Evolutionary conservation across 2,888 invertebrate genomes (phyloP), one percentile per base, ranked within the genome.

Genomic region (Amblyteles armatorius): DNA sequence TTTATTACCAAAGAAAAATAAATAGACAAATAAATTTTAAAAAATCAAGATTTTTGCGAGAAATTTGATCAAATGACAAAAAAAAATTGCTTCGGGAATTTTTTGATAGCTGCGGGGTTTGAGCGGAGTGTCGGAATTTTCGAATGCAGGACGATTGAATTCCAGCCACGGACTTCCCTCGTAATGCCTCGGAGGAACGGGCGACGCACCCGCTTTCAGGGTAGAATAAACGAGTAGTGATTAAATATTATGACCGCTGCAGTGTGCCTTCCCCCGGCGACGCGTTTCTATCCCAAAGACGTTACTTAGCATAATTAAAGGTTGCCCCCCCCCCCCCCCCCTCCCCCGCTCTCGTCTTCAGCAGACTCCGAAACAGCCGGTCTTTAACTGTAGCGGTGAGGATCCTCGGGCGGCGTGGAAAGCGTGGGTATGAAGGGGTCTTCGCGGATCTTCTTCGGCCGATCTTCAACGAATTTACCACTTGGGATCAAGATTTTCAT

Each of bases 261-360:
- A 90, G 91, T 90, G 88, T 89, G 60, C 60, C 76, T 72, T 52
- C 44, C 44, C 44, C 57, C 19, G 33, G 57, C 88, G 87, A 90
- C 88, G 88, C 89, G 88, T 89, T 88, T 87, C 86, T 90, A 89
- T 88, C 87, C 87, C 87, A 90, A 88, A 90, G 90, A 91, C 91
- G 91, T 92, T 92, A 93, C 93, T 93, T 93, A 93, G 92, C 90
- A 92, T 94, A 94, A 94, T 93, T 93, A 93, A 93, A 93, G 91
- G 90, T 91, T 88, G 87, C 82, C 89, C 83, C 87, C 78, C 26
- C 87, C 78, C 87, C 78, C 26, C 86, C 82, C 89, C 83, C 87
- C 78, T 13, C 87, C 78, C 87, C 78, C 26, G 11, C 26, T 50
- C 55, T 33, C 29, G 3, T 22, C 29, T 83, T 50, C 84, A 72